Base-by-base conservation (phyloP, 2,888 invertebrate genomes). In the Leistus spinibarbis region DNA sequence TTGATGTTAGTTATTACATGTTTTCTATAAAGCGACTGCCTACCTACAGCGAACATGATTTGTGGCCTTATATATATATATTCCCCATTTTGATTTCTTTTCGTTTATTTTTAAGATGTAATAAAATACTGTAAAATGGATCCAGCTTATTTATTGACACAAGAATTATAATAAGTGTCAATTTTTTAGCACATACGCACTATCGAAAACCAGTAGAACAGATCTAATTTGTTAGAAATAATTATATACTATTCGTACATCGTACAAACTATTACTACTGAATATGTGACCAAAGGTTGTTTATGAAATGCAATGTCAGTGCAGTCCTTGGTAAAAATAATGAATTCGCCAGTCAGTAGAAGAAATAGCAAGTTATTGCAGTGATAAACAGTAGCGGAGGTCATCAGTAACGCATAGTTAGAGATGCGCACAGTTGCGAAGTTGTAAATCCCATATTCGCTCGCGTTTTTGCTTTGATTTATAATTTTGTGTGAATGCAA, bases 1-100 rank as follows among this genome's bases (percentile, higher is more conserved):
- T 23, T 65, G 71, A 56, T 66, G 72, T 72, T 65, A 72, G 72
- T 72, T 72, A 72, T 72, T 53, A 57, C 72, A 27, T 72, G 72
- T 72, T 72, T 57, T 65, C 64, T 65, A 65, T 65, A n/a, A 64
- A 24, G 23, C 64, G 23, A 13, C 57, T 56, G 13, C 7, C 57
- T 57, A 19, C 17, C 20, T 57, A 57, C 57, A 4, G 13, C 20
- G 16, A 20, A 57, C 7, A n/a, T n/a, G 4, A 19, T 19, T 57
- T 57, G 4, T 19, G 16, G n/a, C 17, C 57, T 19, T 57, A 19
- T 19, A 19, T 57, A 57, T 13, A n/a, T n/a, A n/a, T 57, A 57
- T 57, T 53, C 10, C 7, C 7, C 53, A 13, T 57, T 19, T 57
- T 57, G 9, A 9, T 57, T 40, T 40, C 7, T 5, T 40, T 7